Evolutionary conservation across 2,113 vertebrate species (phyloP).

Genomic region (Centropus unirufus): DNA sequence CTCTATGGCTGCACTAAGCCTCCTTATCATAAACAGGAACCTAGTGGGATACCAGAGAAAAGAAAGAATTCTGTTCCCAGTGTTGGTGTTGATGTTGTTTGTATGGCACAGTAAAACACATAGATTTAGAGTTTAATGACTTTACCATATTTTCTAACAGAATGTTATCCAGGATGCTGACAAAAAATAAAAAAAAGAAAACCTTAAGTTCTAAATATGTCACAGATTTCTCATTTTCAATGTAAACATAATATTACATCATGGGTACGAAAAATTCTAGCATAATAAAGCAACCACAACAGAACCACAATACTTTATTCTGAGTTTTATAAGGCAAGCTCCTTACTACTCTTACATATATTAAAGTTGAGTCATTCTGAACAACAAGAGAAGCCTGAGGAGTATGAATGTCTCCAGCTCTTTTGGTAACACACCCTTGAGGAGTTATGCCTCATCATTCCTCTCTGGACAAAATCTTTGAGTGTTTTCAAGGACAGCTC

Average conservation of each 20-base stretch:
- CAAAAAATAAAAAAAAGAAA: not conserved
- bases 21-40: not conserved
- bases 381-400: not conserved
- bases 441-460: not conserved
- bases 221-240: not conserved
- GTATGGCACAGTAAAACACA: not conserved
- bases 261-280: not conserved
- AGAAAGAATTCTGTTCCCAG: not conserved
- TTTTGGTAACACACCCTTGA: not conserved
- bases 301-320: not conserved
- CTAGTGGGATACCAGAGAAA: not conserved
- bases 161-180: not conserved
- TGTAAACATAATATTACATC: not conserved
- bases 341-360: not conserved
- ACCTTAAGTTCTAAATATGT: not conserved
- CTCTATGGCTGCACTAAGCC: not conserved
- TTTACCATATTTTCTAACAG: not conserved
- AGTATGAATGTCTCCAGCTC: not conserved
- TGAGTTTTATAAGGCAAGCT: not conserved
- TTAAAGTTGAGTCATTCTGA: not conserved
- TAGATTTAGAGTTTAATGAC: not conserved
- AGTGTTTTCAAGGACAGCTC: slow-evolving; percentile 47
- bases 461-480: slow-evolving; percentile 10
- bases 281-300: not conserved
- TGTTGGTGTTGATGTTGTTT: not conserved